A percentile compares a stretch with the other conserved stretches of the same genome.
These are phyloP conservation scores for Taxidea taxus DNA, from an alignment of 2,113 vertebrate genomes.

Conservation along the genomic window DNA sequence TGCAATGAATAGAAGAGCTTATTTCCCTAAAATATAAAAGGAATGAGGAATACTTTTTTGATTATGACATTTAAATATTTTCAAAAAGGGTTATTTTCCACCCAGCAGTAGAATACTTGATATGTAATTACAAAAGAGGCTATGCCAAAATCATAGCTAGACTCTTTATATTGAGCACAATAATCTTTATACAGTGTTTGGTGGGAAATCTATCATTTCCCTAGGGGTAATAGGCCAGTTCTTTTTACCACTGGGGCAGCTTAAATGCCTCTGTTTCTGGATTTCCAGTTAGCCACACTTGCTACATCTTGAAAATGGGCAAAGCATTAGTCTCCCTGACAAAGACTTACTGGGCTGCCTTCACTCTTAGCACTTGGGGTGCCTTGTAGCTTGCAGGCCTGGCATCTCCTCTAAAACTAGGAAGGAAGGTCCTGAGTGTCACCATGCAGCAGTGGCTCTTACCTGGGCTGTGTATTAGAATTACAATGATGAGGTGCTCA, in stretches of 20 bases:
- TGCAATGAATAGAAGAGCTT: slow-evolving; percentile 51
- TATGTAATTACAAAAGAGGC: slow-evolving; percentile 76
- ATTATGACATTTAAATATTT: slow-evolving; percentile 77
- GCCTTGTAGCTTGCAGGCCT: background rate
- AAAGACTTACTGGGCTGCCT: background rate
- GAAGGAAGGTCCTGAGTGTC: background rate
- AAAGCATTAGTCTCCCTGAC: background rate
- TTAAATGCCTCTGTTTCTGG: slow-evolving; percentile 37
- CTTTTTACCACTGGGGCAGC: slow-evolving; percentile 50
- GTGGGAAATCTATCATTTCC: slow-evolving; percentile 77
- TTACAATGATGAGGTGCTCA: background rate
- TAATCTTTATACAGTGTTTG: slow-evolving; percentile 73
- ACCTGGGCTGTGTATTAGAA: background rate
- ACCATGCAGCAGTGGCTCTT: background rate
- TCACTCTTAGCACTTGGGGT: background rate
- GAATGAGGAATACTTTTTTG: slow-evolving; percentile 68
- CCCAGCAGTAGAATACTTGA: slow-evolving; percentile 77
- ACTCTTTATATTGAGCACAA: slow-evolving; percentile 72
- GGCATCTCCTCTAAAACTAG: background rate
- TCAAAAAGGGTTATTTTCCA: slow-evolving; percentile 71
- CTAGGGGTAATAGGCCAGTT: slow-evolving; percentile 68
- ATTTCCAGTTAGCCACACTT: slow-evolving; percentile 12
- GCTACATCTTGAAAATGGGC: slow-evolving; percentile 37
- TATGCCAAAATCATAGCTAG: slow-evolving; percentile 77
- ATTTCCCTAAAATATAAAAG: slow-evolving; percentile 64